Evolutionary conservation across 2,888 invertebrate species (phyloP).

Genomic region (Sinhomidia bicolor): DNA sequence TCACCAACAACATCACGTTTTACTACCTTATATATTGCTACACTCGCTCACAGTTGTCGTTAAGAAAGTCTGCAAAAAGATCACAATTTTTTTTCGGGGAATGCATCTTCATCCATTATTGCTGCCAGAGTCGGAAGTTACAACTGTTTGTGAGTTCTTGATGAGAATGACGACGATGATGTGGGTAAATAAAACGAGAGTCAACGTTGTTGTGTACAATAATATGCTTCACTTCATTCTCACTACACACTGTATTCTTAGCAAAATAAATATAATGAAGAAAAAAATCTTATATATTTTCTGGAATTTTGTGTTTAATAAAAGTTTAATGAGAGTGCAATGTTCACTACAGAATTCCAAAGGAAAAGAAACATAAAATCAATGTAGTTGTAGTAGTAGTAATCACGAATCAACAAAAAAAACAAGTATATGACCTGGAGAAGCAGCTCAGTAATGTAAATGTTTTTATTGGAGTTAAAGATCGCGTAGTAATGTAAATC

Average conservation of each 20-base stretch:
- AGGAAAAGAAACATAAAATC: slow-evolving; percentile 12
- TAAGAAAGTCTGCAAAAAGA: background rate
- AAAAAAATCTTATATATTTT: background rate
- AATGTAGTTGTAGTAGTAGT: background rate
- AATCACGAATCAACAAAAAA: background rate
- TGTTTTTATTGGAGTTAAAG: slow-evolving; percentile 60
- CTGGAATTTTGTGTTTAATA: slow-evolving; percentile 34
- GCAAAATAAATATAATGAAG: too few relatives aligned
- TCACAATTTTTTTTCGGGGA: background rate
- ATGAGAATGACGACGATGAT: background rate
- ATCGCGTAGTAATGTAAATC: slow-evolving; percentile 47
- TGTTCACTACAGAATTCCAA: slow-evolving; percentile 11
- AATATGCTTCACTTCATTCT: background rate
- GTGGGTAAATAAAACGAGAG: too few relatives aligned
- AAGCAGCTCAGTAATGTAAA: slow-evolving; percentile 25
- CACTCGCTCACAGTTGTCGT: too few relatives aligned
- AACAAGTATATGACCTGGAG: slow-evolving; percentile 29
- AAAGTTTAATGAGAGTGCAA: background rate
- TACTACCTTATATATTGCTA: slow-evolving; percentile 1
- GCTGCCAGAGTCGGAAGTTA: background rate
- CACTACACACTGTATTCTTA: background rate
- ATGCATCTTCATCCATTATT: background rate
- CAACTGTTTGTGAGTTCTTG: background rate
- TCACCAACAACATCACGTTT: slow-evolving; percentile 11
- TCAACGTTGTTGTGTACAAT: too few relatives aligned